phyloP scores from a whole-genome alignment of 2,797 vertebrate species.

The Stomatorhinus walkeri region DNA sequence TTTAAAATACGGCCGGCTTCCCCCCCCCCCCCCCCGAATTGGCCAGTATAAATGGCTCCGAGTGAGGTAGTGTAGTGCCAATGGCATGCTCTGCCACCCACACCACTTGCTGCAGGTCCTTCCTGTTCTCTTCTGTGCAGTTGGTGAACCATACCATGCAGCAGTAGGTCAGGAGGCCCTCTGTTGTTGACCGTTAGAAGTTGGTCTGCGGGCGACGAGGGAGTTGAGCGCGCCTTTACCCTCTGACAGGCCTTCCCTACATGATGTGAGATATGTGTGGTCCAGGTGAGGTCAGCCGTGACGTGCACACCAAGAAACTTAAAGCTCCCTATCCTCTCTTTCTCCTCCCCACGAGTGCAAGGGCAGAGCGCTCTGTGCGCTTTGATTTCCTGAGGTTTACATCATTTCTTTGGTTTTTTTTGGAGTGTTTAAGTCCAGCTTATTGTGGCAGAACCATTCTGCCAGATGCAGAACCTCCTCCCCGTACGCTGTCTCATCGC shows the following conservation, averaged over 20 bases:
- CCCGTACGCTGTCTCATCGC: background rate
- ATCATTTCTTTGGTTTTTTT: background rate
- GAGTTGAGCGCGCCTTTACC: background rate
- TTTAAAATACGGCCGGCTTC: background rate
- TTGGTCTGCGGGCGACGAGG: background rate
- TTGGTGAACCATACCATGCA: background rate
- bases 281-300: too few relatives aligned
- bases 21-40: background rate
- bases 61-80: background rate
- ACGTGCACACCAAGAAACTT: background rate
- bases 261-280: too few relatives aligned
- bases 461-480: background rate
- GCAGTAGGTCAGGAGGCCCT: background rate
- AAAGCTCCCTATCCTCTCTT: too few relatives aligned
- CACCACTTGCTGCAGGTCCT: background rate
- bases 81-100: background rate
- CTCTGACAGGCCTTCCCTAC: too few relatives aligned
- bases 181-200: background rate
- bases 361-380: too few relatives aligned
- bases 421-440: background rate
- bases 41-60: background rate
- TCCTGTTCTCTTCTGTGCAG: background rate
- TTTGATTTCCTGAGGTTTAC: too few relatives aligned
- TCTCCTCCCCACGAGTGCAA: too few relatives aligned
- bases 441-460: background rate